phyloP scores from a whole-genome alignment of 2,113 vertebrate species.

The Eurystomus gularis region DNA sequence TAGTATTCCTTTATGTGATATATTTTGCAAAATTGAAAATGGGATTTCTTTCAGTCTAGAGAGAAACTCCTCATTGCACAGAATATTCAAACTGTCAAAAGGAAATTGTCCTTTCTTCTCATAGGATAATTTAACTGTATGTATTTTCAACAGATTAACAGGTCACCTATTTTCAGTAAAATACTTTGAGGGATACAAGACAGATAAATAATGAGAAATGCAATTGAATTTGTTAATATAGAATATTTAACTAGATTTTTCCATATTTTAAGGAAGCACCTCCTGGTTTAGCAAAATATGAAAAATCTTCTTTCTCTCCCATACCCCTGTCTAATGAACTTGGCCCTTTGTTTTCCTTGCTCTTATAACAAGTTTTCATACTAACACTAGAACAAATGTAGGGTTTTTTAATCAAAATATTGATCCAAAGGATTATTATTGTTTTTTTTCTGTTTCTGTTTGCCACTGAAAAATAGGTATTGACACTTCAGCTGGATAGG shows the following conservation, averaged over 20 bases:
- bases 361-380: neutral
- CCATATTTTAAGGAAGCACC: neutral
- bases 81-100: neutral
- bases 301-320: neutral
- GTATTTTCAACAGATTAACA: neutral
- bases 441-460: neutral
- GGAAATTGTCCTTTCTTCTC: neutral
- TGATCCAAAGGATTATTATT: neutral
- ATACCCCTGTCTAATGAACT: neutral
- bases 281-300: neutral
- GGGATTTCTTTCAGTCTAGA: neutral
- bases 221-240: neutral
- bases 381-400: neutral
- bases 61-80: neutral
- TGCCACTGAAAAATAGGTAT: neutral
- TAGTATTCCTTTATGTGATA: neutral
- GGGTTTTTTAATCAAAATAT: neutral
- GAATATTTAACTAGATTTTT: neutral
- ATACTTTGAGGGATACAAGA: neutral
- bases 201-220: neutral
- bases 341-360: neutral
- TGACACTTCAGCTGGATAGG: neutral
- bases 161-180: neutral
- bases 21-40: neutral
- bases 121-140: too few species aligned